These are phyloP conservation scores for Nebria salina DNA, from an alignment of 2,888 invertebrate genomes.

Conservation along the genomic window DNA sequence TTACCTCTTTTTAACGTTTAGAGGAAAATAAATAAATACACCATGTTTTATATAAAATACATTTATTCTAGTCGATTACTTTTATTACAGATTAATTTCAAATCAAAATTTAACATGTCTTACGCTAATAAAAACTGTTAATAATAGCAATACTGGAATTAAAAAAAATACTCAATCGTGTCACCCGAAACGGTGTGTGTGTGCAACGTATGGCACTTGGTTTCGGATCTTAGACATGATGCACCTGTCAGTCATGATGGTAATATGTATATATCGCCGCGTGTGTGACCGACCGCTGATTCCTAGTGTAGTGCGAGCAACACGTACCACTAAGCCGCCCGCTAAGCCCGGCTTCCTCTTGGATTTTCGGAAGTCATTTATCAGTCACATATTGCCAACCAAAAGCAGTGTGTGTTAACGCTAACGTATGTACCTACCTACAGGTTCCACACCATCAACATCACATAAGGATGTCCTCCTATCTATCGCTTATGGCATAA, in stretches of 20 bases:
- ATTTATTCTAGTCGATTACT: no score
- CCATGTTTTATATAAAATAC: no score
- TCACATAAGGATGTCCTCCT: neutral
- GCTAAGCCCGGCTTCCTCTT: slow-evolving; percentile 62
- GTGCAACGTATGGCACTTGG: neutral
- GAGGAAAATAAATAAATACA: no score
- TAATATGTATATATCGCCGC: slow-evolving; percentile 56
- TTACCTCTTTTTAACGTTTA: no score
- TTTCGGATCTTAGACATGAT: neutral
- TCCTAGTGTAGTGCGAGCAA: slow-evolving; percentile 11
- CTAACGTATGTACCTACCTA: neutral
- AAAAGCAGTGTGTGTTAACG: neutral
- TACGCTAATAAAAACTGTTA: no score
- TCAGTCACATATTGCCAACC: slow-evolving; percentile 53
- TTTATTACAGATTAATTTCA: no score
- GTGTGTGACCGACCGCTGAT: slow-evolving; percentile 54
- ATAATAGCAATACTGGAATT: no score
- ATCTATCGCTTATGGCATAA: neutral
- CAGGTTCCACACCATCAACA: neutral
- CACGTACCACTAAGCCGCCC: slow-evolving; percentile 45
- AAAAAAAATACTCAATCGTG: no score
- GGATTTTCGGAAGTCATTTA: slow-evolving; percentile 64
- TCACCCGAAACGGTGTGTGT: no score
- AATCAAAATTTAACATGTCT: no score
- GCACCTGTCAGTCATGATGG: neutral